phyloP scores from a whole-genome alignment of 2,888 invertebrate species.

The Notodonta dromedarius region DNA sequence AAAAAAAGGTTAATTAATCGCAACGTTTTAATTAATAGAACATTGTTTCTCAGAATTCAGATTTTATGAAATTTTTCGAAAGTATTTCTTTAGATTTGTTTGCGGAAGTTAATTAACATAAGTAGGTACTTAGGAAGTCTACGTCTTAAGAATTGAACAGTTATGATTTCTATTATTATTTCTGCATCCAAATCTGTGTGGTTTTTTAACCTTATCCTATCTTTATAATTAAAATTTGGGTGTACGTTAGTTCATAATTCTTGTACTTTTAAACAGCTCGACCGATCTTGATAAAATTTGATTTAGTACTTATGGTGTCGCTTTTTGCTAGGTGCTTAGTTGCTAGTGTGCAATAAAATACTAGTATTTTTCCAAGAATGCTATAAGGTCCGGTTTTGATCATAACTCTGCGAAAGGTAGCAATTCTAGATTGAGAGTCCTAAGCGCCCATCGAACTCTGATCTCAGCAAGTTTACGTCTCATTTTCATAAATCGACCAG shows the following conservation, averaged over 20 bases:
- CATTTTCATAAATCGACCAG: constrained; percentile 1
- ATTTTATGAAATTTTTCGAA: neutral
- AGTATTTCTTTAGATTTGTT: neutral
- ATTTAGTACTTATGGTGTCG: too few species aligned
- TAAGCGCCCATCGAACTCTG: constrained; percentile 1
- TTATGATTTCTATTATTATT: too few species aligned
- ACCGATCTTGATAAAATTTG: too few species aligned
- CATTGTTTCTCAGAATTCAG: constrained; percentile 12
- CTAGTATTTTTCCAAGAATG: neutral
- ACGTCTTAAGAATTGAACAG: too few species aligned
- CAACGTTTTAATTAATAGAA: constrained; percentile 35
- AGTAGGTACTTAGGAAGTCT: too few species aligned
- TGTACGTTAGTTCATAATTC: too few species aligned
- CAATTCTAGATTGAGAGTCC: neutral
- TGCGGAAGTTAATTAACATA: neutral
- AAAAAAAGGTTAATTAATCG: constrained; percentile 24
- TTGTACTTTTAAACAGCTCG: too few species aligned
- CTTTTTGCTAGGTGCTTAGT: too few species aligned
- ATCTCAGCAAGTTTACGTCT: constrained; percentile 1
- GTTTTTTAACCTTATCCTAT: too few species aligned
- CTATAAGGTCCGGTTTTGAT: neutral
- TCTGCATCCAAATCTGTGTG: too few species aligned
- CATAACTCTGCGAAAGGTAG: neutral
- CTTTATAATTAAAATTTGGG: too few species aligned
- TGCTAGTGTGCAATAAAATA: too few species aligned